Evolutionary conservation across 1,140 invertebrate genomes (phyloP).

Genomic region (Drosophila paulistorum): DNA sequence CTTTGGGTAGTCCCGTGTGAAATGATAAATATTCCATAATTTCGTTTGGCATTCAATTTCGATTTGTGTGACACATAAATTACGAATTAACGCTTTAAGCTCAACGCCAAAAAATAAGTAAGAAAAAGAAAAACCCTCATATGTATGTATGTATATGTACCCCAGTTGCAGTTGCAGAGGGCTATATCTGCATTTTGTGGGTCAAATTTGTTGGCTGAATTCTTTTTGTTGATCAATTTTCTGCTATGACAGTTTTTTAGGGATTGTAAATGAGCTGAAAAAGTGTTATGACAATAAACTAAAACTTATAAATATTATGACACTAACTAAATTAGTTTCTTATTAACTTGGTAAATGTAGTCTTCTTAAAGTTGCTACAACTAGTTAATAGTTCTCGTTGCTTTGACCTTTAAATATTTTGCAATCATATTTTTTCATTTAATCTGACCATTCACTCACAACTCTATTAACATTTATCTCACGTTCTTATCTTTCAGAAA

Average conservation of each 20-base stretch:
- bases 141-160: too few species aligned
- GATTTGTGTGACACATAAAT: slow-evolving; percentile 83
- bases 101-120: slow-evolving; percentile 35
- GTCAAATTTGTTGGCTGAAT: slow-evolving; percentile 20
- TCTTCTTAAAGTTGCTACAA: not conserved
- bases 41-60: slow-evolving; percentile 82
- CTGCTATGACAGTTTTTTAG: slow-evolving; percentile 30
- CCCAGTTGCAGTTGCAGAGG: not conserved
- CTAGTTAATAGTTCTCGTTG: not conserved
- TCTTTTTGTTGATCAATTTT: slow-evolving; percentile 43
- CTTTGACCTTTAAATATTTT: not conserved
- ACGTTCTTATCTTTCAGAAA: slow-evolving; percentile 39
- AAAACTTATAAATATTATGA: not conserved
- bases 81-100: slow-evolving; percentile 83
- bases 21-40: slow-evolving; percentile 83
- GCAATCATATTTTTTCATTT: too few species aligned
- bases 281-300: too few species aligned
- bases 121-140: not conserved
- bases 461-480: slow-evolving; percentile 14
- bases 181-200: not conserved
- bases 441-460: not conserved
- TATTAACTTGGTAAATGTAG: too few species aligned
- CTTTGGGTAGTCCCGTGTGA: slow-evolving; percentile 39
- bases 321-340: too few species aligned
- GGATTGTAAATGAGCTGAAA: not conserved